Base-by-base conservation (phyloP, 1,140 invertebrate genomes). In the Drosophila rufa region DNA sequence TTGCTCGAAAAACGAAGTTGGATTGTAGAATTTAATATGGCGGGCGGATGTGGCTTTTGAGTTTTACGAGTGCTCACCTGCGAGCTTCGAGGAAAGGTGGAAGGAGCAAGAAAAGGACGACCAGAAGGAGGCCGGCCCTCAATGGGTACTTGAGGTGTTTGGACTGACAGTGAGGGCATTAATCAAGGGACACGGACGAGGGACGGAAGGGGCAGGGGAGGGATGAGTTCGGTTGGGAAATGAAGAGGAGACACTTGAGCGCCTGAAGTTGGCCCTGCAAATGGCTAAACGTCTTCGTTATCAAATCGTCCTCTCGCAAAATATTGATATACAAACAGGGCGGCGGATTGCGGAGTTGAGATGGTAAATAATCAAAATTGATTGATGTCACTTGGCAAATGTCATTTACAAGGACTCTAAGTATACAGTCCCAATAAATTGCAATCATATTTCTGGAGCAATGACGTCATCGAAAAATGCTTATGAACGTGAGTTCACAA, bases 21-120 rank as follows among this genome's bases (percentile, higher is more conserved):
- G 50, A 68, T 68, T 61, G 65, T 27, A 61, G 74, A 80, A 80
- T 80, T 80, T 80, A 73, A 80, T 80, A 77, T 78, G 75, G 65
- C 57, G 65, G 65, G 61, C 68, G 74, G 74, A 77, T 78, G 74
- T 77, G 75, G 75, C 77, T 80, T 77, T 77, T 73, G 67, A 77
- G 68, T 77, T 80, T 67, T 73, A 77, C 57, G 77, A 66, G 56
- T 64, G 57, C 57, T 62, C 68, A 64, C 45, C 65, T 59, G 56
- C 69, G 53, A 43, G 69, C 69, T 59, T 22, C 38, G 38, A 51
- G 60, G 51, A 42, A 56, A 76, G 9, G 33, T 2, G 42, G 17
- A 43, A 9, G 51, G 12, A 27, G 40, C 17, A 25, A 30, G 42
- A 19, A 46, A 25, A 19, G 43, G 43, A 19, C 27, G 47, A 5